Evolutionary conservation across 2,797 vertebrate genomes (phyloP), one percentile per base, ranked within the genome.

Genomic region (Brachyalestes nurse): DNA sequence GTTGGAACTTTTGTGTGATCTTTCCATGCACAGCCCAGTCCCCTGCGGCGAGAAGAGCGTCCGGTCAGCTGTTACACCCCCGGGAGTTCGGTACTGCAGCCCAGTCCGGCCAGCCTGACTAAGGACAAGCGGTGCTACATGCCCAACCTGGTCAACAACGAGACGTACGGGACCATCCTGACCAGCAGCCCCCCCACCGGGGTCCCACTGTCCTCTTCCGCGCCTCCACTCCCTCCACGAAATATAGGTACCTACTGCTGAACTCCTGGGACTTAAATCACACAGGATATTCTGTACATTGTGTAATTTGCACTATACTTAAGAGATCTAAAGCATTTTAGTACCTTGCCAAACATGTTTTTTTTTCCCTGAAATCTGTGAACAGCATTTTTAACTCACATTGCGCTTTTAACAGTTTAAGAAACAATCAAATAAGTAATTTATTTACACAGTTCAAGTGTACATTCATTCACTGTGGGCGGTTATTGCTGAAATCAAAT

Each of bases 91-190:
- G 88, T 88, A 87, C 92, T 92, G 42, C 96, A 95, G 86, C 80
- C 94, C 40, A 89, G 88, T 0, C 83, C 92, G 0, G 88, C 93
- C 6, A 90, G 93, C 0, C 82, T 94, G 70, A 90, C 92, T 74
- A 95, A 96, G 79, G 97, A 97, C 12, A 89, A 92, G 87, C 95
- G 97, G 42, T 82, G 89, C 80, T 99, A 95, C 67, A 86, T 96
- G 89, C 96, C 97, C 77, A 99, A 90, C 91, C 90, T 99, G 88
- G 88, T 99, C 75, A 98, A 98, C 94, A 99, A 99, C 4, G 98
- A 99, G 92, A 99, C 98, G 0, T 99, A 99, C 0, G 97, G 97
- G 87, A 96, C 97, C 85, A 92, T 99, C 90, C 93, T 99, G 69
- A 96, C 93, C 70, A 85, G 93, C 91, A 96, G 89, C 85, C 89